Percentiles rank a stretch among this genome's conserved stretches.
Conservation (phyloP, 2,888 invertebrate species). For the Hydrotaea cyrtoneurina region DNA sequence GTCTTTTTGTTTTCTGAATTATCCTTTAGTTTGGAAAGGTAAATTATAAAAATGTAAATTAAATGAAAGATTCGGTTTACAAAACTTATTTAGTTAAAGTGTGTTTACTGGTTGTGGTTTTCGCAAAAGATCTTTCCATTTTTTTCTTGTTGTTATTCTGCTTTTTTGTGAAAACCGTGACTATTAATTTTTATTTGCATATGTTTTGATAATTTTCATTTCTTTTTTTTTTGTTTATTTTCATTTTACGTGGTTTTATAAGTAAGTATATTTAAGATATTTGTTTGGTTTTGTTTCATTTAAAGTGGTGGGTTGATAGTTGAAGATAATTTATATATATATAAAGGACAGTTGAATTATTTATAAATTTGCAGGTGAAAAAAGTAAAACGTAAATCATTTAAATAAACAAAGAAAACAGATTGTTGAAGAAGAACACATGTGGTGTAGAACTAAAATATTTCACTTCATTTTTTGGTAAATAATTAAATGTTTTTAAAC, state of each 20-base stretch:
- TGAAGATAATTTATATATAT: conserved; percentile 42
- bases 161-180: conserved; percentile 49
- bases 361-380: neutral
- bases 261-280: conserved; percentile 1
- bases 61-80: neutral
- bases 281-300: conserved; percentile 41
- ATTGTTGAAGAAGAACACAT: too few species aligned
- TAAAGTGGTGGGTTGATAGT: conserved; percentile 55
- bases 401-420: too few species aligned
- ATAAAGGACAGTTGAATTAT: neutral
- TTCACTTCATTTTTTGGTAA: too few species aligned
- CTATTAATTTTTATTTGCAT: conserved; percentile 48
- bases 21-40: neutral
- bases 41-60: neutral
- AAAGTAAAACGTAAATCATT: too few species aligned
- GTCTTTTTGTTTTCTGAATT: neutral
- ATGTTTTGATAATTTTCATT: conserved; percentile 30
- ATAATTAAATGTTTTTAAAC: too few species aligned
- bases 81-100: conserved; percentile 30
- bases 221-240: conserved; percentile 47
- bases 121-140: conserved; percentile 61
- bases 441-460: too few species aligned
- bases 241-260: conserved; percentile 26
- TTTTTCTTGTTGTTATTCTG: conserved; percentile 30
- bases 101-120: neutral